These are phyloP conservation scores for Sapajus apella DNA, from an alignment of 2,113 vertebrate species.

Conservation along the genomic window DNA sequence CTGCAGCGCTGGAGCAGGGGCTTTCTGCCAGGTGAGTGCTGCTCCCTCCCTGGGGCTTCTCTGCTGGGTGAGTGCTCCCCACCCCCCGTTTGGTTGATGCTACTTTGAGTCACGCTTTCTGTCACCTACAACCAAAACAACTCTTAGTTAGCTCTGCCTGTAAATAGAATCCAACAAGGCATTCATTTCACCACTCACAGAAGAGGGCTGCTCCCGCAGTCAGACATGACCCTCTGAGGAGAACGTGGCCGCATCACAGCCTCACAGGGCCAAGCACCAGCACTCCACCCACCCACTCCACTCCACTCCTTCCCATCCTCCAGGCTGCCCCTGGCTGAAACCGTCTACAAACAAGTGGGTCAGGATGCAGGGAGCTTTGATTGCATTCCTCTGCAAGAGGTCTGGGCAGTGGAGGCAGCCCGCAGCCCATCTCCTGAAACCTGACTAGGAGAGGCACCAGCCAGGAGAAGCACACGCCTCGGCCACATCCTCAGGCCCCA, in stretches of 20 bases:
- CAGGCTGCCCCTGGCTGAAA: constrained; percentile 91
- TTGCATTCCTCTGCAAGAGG: not conserved
- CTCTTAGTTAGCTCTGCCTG: not conserved
- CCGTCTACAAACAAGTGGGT: constrained; percentile 88
- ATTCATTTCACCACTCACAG: not conserved
- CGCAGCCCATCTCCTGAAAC: not conserved
- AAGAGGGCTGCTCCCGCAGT: not conserved
- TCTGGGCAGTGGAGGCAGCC: not conserved
- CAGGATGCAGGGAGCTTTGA: not conserved
- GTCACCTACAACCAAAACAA: not conserved
- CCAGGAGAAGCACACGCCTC: not conserved
- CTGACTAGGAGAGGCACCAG: too few species aligned
- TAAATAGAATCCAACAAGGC: not conserved
- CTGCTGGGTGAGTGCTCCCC: not conserved
- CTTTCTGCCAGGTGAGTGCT: not conserved
- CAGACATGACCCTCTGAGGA: not conserved
- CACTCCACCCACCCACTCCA: constrained; percentile 91
- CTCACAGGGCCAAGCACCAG: not conserved
- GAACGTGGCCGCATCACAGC: not conserved
- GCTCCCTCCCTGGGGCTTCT: not conserved
- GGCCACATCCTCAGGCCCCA: too few species aligned
- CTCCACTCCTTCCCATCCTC: constrained; percentile 87
- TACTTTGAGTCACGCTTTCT: not conserved
- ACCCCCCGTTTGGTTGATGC: not conserved
- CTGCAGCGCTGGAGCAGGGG: not conserved